phyloP scores from a whole-genome alignment of 2,888 invertebrate species.

The Microplitis deprimator region DNA sequence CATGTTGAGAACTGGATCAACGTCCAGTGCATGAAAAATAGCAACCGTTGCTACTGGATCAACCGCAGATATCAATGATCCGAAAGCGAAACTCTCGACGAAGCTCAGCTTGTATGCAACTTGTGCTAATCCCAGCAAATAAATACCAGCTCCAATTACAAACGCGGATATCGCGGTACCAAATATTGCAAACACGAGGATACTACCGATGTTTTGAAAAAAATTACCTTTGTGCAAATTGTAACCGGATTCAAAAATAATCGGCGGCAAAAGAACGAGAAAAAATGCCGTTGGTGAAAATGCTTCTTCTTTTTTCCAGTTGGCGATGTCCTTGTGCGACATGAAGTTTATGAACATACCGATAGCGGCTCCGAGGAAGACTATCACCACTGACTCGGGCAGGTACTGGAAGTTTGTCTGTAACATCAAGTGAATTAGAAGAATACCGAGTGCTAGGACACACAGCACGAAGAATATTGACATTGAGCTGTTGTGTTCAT shows the following conservation, averaged over 20 bases:
- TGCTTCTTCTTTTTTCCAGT: conserved; percentile 97
- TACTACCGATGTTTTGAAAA: conserved; percentile 98
- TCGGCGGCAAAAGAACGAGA: conserved; percentile 95
- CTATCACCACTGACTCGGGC: conserved; percentile 97
- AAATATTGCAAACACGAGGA: conserved; percentile 96
- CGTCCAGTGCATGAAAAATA: conserved; percentile 97
- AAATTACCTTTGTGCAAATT: conserved; percentile 98
- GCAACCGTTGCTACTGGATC: conserved; percentile 99
- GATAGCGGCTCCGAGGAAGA: conserved; percentile 93
- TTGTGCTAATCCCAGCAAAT: conserved; percentile 91
- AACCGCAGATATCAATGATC: conserved; percentile 97
- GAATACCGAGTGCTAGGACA: conserved; percentile 93
- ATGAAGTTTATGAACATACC: conserved; percentile 92
- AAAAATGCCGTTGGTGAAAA: conserved; percentile 99
- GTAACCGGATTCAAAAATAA: conserved; percentile 99
- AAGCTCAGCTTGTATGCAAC: conserved; percentile 93
- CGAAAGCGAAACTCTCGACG: conserved; percentile 98
- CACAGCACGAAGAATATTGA: conserved; percentile 98
- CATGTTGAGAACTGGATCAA: conserved; percentile 98
- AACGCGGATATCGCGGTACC: conserved; percentile 98
- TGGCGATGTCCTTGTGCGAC: conserved; percentile 90
- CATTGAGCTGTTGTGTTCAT: conserved; percentile 96
- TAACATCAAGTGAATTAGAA: conserved; percentile 94
- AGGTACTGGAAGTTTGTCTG: conserved; percentile 96
- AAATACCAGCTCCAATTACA: conserved; percentile 96